Percentiles rank a stretch among this genome's conserved stretches.
These are phyloP conservation scores for Drosophila rellima DNA, from an alignment of 2,888 invertebrate genomes.

Conservation along the genomic window DNA sequence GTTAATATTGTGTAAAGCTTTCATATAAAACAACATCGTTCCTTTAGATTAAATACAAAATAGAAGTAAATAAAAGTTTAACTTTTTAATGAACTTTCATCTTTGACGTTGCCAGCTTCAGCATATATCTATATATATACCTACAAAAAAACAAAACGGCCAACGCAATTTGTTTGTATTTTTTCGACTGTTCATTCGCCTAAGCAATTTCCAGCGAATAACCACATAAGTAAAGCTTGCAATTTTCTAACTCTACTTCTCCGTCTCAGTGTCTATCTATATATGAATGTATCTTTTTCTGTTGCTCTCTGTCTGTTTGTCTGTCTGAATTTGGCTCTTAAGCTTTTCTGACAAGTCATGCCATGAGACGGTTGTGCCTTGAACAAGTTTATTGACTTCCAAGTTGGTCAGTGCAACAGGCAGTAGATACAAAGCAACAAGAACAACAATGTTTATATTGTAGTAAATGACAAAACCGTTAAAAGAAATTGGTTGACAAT, in stretches of 20 bases:
- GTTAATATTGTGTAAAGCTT: too few relatives aligned
- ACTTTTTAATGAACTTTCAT: background rate
- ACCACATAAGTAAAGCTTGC: slow-evolving; percentile 24
- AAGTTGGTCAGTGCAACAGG: slow-evolving; percentile 53
- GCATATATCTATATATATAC: too few relatives aligned
- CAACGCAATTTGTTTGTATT: slow-evolving; percentile 32
- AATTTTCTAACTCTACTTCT: slow-evolving; percentile 38
- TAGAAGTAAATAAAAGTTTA: too few relatives aligned
- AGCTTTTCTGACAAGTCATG: slow-evolving; percentile 66
- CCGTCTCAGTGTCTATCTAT: slow-evolving; percentile 17
- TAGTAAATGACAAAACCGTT: slow-evolving; percentile 46
- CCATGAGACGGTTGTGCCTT: slow-evolving; percentile 51
- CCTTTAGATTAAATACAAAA: too few relatives aligned
- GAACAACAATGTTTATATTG: slow-evolving; percentile 12
- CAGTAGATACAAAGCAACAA: slow-evolving; percentile 19
- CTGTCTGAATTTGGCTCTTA: slow-evolving; percentile 22
- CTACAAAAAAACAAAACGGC: slow-evolving; percentile 1
- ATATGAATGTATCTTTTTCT: background rate
- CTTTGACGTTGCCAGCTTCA: background rate
- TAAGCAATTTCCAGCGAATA: slow-evolving; percentile 36
- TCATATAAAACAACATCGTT: too few relatives aligned
- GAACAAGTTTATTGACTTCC: slow-evolving; percentile 75
- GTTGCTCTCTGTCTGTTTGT: slow-evolving; percentile 2
- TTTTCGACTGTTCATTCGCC: slow-evolving; percentile 16
- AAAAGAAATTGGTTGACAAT: slow-evolving; percentile 71